Evolutionary conservation across 2,888 invertebrate species (phyloP).

Genomic region (Drosophila merina): DNA sequence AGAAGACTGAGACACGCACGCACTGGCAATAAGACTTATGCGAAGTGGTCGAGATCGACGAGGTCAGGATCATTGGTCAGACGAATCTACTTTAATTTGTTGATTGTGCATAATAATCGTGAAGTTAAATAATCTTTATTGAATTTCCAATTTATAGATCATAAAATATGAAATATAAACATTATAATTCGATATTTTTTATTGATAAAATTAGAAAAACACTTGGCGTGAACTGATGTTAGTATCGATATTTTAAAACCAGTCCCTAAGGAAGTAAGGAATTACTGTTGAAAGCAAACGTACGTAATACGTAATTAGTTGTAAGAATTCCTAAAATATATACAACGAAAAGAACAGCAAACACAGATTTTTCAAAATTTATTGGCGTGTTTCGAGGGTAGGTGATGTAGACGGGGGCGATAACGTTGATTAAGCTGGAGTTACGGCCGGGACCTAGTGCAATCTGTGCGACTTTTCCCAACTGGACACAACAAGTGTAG

Average conservation of each 20-base stretch:
- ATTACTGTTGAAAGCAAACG: too few species aligned
- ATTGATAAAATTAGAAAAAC: too few species aligned
- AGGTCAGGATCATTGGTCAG: constrained; percentile 31
- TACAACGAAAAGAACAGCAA: too few species aligned
- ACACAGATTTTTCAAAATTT: too few species aligned
- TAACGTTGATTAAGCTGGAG: constrained; percentile 36
- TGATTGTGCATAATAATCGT: neutral
- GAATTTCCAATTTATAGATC: too few species aligned
- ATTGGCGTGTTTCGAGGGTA: neutral
- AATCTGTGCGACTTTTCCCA: constrained; percentile 76
- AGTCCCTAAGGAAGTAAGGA: too few species aligned
- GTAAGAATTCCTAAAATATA: too few species aligned
- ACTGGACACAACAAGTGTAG: constrained; percentile 76
- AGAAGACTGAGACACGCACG: constrained; percentile 17
- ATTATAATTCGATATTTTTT: too few species aligned
- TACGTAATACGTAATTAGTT: too few species aligned
- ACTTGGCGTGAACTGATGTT: too few species aligned
- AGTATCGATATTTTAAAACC: too few species aligned
- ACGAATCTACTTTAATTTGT: neutral
- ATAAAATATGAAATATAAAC: too few species aligned
- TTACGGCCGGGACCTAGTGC: constrained; percentile 41
- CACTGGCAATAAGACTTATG: constrained; percentile 55
- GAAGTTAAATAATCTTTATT: neutral
- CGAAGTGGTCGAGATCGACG: constrained; percentile 22
- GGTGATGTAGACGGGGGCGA: constrained; percentile 41